These are phyloP conservation scores for Thera britannica DNA, from an alignment of 2,888 invertebrate species.

Conservation along the genomic window DNA sequence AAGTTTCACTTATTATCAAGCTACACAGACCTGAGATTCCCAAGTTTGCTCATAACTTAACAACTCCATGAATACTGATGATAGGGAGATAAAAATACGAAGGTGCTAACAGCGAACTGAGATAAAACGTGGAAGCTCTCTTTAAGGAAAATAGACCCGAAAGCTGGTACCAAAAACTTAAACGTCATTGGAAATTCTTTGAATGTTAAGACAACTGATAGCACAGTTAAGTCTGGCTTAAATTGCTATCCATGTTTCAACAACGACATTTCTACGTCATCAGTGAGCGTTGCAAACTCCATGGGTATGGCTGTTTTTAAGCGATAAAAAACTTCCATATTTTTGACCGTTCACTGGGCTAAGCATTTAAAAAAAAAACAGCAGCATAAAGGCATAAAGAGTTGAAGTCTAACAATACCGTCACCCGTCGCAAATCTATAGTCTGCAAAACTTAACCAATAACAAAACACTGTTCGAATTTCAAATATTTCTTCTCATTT, in stretches of 20 bases:
- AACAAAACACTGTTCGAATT: constrained; percentile 17
- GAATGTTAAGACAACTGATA: too few relatives aligned
- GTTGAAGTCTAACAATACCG: constrained; percentile 4
- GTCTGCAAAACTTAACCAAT: constrained; percentile 16
- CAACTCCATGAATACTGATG: constrained; percentile 36
- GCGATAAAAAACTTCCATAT: too few relatives aligned
- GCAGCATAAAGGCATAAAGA: constrained; percentile 7
- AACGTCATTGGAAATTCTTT: too few relatives aligned
- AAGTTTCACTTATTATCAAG: constrained; percentile 24
- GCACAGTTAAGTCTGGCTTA: too few relatives aligned
- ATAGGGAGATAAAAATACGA: constrained; percentile 20
- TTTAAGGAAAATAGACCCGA: too few relatives aligned
- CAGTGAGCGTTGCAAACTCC: too few relatives aligned
- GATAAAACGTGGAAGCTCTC: too few relatives aligned
- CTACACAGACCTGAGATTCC: constrained; percentile 20
- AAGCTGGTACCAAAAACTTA: too few relatives aligned
- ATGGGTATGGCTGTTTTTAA: too few relatives aligned
- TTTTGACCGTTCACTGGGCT: neutral
- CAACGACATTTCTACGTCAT: too few relatives aligned
- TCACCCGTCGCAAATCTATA: constrained; percentile 3
- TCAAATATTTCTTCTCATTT: neutral
- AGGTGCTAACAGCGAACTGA: constrained; percentile 2
- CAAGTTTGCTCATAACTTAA: constrained; percentile 27
- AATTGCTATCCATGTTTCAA: too few relatives aligned
- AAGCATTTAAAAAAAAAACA: constrained; percentile 27